These are phyloP conservation scores for Scomberomorus guttatus DNA, from an alignment of 2,797 vertebrate species.

Conservation along the genomic window DNA sequence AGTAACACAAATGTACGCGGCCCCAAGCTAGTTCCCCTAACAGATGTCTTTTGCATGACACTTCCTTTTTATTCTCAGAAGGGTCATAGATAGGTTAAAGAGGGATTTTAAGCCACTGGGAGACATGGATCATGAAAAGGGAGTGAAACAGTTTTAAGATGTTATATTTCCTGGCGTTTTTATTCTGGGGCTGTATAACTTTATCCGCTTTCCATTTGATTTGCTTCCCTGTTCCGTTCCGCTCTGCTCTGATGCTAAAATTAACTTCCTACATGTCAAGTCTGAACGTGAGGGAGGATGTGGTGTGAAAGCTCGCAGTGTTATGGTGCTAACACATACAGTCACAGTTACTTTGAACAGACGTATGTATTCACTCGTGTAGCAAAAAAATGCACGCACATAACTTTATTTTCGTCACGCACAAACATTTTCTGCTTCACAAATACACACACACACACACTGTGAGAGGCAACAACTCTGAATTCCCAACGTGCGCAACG, in stretches of 20 bases:
- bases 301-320: background rate
- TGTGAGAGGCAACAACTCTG: background rate
- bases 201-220: slow-evolving; percentile 16
- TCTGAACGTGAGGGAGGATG: slow-evolving; percentile 25
- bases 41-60: slow-evolving; percentile 36
- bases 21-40: background rate
- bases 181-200: background rate
- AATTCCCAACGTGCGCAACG: slow-evolving; percentile 36
- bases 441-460: background rate
- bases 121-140: slow-evolving; percentile 8
- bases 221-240: background rate
- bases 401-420: background rate
- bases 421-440: background rate
- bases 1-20: background rate
- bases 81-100: slow-evolving; percentile 32
- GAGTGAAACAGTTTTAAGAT: background rate
- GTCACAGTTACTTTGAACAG: background rate
- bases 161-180: slow-evolving; percentile 36
- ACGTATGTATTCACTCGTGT: slow-evolving; percentile 3
- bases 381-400: background rate
- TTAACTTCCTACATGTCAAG: slow-evolving; percentile 47
- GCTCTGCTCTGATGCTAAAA: slow-evolving; percentile 33
- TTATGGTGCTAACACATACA: slow-evolving; percentile 18
- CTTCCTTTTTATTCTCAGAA: background rate
- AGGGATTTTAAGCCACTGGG: slow-evolving; percentile 1